phyloP scores from a whole-genome alignment of 2,888 invertebrate genomes.

The Cepaea hortensis region DNA sequence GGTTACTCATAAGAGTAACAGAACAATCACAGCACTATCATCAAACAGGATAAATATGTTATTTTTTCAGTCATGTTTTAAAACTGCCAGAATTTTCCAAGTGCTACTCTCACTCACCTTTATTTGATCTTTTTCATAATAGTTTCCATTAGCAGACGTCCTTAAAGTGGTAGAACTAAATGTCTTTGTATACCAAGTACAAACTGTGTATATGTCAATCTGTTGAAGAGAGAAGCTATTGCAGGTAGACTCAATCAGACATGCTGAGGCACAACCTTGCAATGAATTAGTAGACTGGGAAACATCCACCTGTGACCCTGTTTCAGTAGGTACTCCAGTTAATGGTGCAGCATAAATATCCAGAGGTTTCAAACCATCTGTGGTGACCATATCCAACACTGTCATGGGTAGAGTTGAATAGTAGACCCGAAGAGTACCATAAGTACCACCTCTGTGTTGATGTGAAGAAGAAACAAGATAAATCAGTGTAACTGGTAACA shows the following conservation, averaged over 20 bases:
- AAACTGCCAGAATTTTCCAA: not conserved
- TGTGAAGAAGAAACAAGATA: constrained; percentile 32
- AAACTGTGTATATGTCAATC: constrained; percentile 44
- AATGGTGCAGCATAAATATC: constrained; percentile 57
- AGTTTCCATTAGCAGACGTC: constrained; percentile 51
- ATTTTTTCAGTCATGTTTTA: too few relatives aligned
- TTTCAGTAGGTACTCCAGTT: constrained; percentile 50
- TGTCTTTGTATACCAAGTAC: constrained; percentile 60
- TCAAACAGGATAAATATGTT: too few relatives aligned
- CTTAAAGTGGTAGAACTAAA: constrained; percentile 49
- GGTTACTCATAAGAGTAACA: too few relatives aligned
- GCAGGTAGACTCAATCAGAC: constrained; percentile 9
- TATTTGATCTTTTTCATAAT: constrained; percentile 62
- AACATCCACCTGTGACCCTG: constrained; percentile 55
- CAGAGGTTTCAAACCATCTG: constrained; percentile 54
- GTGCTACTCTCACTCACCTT: constrained; percentile 55
- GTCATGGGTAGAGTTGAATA: constrained; percentile 62
- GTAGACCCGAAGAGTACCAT: constrained; percentile 67
- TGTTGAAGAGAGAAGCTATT: constrained; percentile 18
- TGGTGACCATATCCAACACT: constrained; percentile 54
- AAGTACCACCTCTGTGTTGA: constrained; percentile 69
- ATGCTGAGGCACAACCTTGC: constrained; percentile 41
- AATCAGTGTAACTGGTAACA: too few relatives aligned
- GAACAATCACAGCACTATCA: too few relatives aligned
- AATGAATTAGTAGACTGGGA: constrained; percentile 54